Base-by-base conservation (phyloP, 2,797 vertebrate genomes). In the Oceanodroma leucorhoa region DNA sequence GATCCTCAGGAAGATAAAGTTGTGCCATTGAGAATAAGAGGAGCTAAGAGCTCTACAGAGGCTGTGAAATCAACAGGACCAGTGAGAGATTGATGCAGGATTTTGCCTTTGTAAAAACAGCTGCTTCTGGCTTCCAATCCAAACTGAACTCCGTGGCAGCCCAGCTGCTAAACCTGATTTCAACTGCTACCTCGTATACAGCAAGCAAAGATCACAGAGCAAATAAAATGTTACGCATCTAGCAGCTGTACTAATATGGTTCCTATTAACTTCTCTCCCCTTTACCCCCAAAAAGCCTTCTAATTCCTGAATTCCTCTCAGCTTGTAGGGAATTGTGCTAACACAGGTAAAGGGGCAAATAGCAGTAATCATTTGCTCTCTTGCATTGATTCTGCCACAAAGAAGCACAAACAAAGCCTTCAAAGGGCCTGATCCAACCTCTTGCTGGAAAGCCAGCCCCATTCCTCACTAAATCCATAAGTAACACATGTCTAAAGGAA, bases 351-450 rank as follows among this genome's bases (percentile, higher is more conserved):
- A 86, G 79, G 54, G 43, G 50, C 53, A 91, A 94, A 89, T 19
- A 76, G 50, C 38, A 93, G 54, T 24, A 94, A 69, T 50, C 57
- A 71, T 83, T 90, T 76, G 79, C 79, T 92, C 69, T 60, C 67
- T 82, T 87, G 69, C 79, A 72, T 46, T 71, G 79, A 78, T 75
- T 91, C 72, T 78, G 61, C 34, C 54, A 75, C 24, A 60, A 45
- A 87, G 84, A 83, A 92, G 34, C 40, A 76, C 36, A 91, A 91
- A 89, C 21, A 85, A 91, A 83, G 22, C 54, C 69, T 94, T 91
- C 69, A 88, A 72, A 96, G 40, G 53, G 57, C 34, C 45, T 83
- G 71, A 87, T 78, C 51, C 72, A 83, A 48, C 18, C 3, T 78
- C 69, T 83, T 40, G 43, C 76, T 64, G n/a, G 50, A 92, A 75